Percentiles rank a stretch among this genome's conserved stretches.
Evolutionary conservation across 2,888 invertebrate species (phyloP).

Genomic region (Conomelus anceps): DNA sequence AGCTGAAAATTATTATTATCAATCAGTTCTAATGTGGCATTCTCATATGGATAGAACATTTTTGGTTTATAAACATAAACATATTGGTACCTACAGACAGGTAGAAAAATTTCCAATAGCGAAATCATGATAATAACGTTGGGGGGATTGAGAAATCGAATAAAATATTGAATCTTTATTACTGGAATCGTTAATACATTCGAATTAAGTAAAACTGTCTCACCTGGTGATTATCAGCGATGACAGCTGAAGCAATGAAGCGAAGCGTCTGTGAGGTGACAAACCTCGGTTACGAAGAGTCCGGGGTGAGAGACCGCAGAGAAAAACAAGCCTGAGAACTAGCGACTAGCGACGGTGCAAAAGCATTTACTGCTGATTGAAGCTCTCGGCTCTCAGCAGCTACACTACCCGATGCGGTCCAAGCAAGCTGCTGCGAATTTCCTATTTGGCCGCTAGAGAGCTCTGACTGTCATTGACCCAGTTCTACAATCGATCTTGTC

Average conservation of each 20-base stretch:
- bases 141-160: no score
- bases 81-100: no score
- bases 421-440: not conserved
- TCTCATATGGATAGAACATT: no score
- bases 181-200: no score
- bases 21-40: no score
- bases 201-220: not conserved
- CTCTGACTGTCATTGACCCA: not conserved
- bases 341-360: not conserved
- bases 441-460: not conserved
- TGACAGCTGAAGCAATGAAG: not conserved
- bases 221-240: not conserved
- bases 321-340: not conserved
- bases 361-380: not conserved
- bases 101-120: no score
- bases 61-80: no score
- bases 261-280: not conserved
- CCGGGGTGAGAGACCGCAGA: not conserved
- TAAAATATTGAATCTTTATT: no score
- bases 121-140: no score
- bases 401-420: not conserved
- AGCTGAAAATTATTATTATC: no score
- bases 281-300: not conserved
- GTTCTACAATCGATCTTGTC: not conserved
- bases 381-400: not conserved